Base-by-base conservation (phyloP, 2,888 invertebrate genomes). In the Euphydryas editha region DNA sequence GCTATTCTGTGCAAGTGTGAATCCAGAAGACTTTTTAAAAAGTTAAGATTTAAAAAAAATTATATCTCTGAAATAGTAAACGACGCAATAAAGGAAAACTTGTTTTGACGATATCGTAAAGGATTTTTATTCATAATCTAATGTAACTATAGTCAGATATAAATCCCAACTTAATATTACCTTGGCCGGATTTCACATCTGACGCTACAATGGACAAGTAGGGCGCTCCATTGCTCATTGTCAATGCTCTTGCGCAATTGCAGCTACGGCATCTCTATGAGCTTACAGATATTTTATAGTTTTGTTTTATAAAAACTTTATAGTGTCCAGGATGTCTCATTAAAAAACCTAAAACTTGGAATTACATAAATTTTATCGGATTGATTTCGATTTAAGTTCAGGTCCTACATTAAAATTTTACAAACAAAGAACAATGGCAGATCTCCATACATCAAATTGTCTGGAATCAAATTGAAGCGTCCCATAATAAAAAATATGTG, bases 121-220 rank as follows among this genome's bases (percentile, higher is more conserved):
- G 24, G 49, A n/a, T 21, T 24, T 51, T 49, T 24, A 51, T 49
- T 13, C 15, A 24, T 51, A 51, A 15, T 21, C 49, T 24, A 21
- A 24, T 54, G 36, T 30, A 54, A 54, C n/a, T 17, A 54, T 54
- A 36, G 20, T 55, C 68, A 55, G 65, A 70, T 72, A 68, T 64
- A 68, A 69, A 68, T 59, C 65, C 70, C 75, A 73, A 75, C 75
- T 76, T 76, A 77, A 75, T 74, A 75, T 83, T 79, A 83, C 88
- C 88, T 89, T 90, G 88, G 86, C 85, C 85, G 83, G 84, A 87
- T 88, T 88, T 87, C 84, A 87, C 86, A 87, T 87, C 85, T 85
- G 84, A 77, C 87, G 90, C 81, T 88, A 81, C 83, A 81, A 64
- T 84, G 85, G 78, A 72, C 84, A 90, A 86, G 82, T 85, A 79